Base-by-base conservation (phyloP, 2,113 vertebrate genomes). In the Argyrosomus japonicus region DNA sequence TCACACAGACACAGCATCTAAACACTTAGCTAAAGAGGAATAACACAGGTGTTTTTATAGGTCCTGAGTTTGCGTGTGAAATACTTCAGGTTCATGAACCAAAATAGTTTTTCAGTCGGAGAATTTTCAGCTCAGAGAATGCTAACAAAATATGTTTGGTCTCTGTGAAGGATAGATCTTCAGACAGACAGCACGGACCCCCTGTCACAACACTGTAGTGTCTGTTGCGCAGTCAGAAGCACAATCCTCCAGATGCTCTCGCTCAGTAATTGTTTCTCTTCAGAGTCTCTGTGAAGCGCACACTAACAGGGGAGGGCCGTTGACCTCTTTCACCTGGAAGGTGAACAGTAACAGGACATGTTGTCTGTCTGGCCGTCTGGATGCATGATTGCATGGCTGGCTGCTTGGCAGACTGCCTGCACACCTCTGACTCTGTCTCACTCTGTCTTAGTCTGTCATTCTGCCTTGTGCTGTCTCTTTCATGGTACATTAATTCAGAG, bases 241-340 rank as follows among this genome's bases (percentile, higher is more conserved):
- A 51, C 75, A 47, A 14, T 47, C 69, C 57, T 84, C 53, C 70
- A 80, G 53, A 77, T 69, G 48, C 79, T 89, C 43, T 36, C 4
- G 7, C 64, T 73, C 63, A 36, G 21, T 75, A 70, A 36, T 70
- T 51, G 29, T 67, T 73, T 78, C 73, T 83, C 68, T 27, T 47
- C 12, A 23, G 50, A 58, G 8, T 19, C 45, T 75, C 48, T 68
- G 36, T 25, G 51, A 79, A 69, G 72, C 65, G 27, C 68, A 50
- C 48, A 29, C 77, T 64, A 70, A 77, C 64, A 57, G 54, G 25
- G 79, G 29, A 12, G 27, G 68, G 75, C 67, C 71, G 21, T 54
- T 90, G 84, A 93, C 86, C 90, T 91, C 75, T 47, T 54, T 89
- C 85, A 89, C 86, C 87, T 79, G 63, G 23, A 83, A 77, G 70